Evolutionary conservation across 2,113 vertebrate genomes (phyloP), one percentile per base, ranked within the genome.

Genomic region (Sardina pilchardus): DNA sequence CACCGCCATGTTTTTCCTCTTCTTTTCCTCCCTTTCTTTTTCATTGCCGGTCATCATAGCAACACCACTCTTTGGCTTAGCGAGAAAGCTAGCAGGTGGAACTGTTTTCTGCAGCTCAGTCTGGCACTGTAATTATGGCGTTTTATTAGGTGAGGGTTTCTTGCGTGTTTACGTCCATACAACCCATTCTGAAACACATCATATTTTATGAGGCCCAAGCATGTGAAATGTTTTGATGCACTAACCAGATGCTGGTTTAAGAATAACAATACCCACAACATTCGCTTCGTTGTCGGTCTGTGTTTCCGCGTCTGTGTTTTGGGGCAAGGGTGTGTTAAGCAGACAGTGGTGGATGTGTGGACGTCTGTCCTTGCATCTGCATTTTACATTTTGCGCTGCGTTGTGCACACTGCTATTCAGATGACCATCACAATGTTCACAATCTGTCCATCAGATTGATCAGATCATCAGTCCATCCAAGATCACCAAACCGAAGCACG

Each of bases 181-280:
- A 53, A 53, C 47, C 24, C 30, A 19, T 81, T 47, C 36, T 85
- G 34, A 85, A 81, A 1, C 14, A n/a, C 45, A 50, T 85, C 83
- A 45, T 84, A 42, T 44, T 83, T 83, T 59, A 83, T 59, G 8
- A 21, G 26, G n/a, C 75, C 43, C 14, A 34, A 34, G 67, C 21
- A 85, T 56, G 42, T 71, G 39, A 86, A n/a, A 48, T 45, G n/a
- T 83, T 84, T 9, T 81, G 82, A 50, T 36, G 36, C 34, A 30
- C 30, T 26, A 16, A 9, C 10, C 85, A 75, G 85, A 59, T 78
- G 85, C 21, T 71, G 59, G 80, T 26, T 24, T 19, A 50, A 30
- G 26, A 82, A 63, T 82, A 82, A 85, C 78, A 81, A 82, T 6
- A 48, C 53, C 34, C 43, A 44, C 39, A 53, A 26, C 59, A 42